Conservation (phyloP, 2,113 vertebrate genomes). For the Cichladusa arquata region DNA sequence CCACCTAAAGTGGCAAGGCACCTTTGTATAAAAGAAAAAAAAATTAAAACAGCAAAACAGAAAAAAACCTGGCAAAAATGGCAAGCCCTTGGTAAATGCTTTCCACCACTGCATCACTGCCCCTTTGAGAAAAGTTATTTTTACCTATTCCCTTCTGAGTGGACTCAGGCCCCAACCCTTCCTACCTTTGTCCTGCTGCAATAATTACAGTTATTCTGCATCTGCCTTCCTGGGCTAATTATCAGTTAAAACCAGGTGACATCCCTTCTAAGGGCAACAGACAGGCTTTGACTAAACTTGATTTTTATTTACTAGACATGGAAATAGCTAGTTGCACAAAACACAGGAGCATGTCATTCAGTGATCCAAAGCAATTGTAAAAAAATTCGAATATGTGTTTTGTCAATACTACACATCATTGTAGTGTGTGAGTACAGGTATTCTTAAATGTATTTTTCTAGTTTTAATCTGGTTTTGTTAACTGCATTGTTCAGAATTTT, state of each 20-base stretch:
- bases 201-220: neutral
- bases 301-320: neutral
- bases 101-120: neutral
- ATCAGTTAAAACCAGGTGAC: neutral
- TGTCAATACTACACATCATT: fast-evolving
- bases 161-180: neutral
- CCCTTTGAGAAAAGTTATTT: neutral
- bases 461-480: neutral
- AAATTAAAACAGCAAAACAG: neutral
- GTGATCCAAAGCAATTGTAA: neutral
- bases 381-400: neutral
- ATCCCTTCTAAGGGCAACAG: neutral
- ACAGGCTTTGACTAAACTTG: neutral
- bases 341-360: neutral
- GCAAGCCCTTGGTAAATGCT: neutral
- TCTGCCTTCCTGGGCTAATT: neutral
- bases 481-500: neutral
- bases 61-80: neutral
- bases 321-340: neutral
- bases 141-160: neutral
- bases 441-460: neutral
- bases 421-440: fast-evolving
- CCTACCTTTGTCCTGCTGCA: neutral
- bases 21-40: neutral
- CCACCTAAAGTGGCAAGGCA: neutral